These are phyloP conservation scores for Elaphurus davidianus DNA, from an alignment of 2,113 vertebrate species.

Conservation along the genomic window DNA sequence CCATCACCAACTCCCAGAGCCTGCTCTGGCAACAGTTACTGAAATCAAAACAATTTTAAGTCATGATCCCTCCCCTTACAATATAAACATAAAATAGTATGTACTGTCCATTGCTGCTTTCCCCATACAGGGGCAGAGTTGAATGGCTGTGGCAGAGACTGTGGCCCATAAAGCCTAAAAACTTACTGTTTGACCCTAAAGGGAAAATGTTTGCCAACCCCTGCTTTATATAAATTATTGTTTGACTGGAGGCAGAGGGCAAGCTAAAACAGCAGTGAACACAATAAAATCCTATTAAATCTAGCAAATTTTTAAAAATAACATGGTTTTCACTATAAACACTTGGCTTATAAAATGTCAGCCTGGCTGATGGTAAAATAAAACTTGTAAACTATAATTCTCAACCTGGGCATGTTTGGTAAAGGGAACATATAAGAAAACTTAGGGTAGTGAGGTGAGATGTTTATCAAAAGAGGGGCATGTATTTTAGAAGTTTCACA, in stretches of 20 bases:
- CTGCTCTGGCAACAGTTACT: neutral
- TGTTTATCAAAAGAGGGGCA: neutral
- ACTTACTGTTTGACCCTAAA: neutral
- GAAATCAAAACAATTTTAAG: neutral
- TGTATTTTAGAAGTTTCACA: neutral
- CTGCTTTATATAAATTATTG: neutral
- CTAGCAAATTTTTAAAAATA: neutral
- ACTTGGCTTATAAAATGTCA: neutral
- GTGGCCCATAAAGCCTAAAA: neutral
- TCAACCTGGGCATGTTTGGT: neutral
- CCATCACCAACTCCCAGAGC: neutral
- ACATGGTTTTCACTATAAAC: slow-evolving; percentile 11
- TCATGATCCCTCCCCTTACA: neutral
- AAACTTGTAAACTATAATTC: neutral
- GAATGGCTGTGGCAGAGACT: neutral
- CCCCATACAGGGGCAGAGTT: neutral
- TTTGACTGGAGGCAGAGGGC: neutral
- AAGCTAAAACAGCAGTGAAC: neutral
- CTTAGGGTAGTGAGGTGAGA: neutral
- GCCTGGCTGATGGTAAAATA: neutral
- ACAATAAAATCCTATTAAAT: neutral
- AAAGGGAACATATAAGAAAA: neutral
- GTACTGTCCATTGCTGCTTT: neutral
- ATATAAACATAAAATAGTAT: neutral
- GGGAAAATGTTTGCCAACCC: neutral